Evolutionary conservation across 2,113 vertebrate species (phyloP).

Genomic region (Stomatorhinus ivindoensis): DNA sequence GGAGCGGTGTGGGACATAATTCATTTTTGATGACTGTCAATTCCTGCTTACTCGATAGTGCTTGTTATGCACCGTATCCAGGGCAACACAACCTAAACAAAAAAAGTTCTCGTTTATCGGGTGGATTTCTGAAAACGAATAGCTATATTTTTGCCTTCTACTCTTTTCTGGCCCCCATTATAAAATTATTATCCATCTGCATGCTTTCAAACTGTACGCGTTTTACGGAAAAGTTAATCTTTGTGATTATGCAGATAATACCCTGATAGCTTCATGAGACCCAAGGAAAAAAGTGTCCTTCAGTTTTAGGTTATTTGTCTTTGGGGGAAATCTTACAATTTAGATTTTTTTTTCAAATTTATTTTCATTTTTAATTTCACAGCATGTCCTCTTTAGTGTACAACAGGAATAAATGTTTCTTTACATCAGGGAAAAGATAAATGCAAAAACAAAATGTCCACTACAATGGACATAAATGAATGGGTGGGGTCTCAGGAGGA

Average conservation of each 20-base stretch:
- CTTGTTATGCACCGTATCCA: constrained; percentile 8
- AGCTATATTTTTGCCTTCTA: neutral
- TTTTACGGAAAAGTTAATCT: constrained; percentile 35
- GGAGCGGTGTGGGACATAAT: neutral
- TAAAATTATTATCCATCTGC: constrained; percentile 14
- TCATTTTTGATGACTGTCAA: constrained; percentile 3
- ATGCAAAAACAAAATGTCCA: too few species aligned
- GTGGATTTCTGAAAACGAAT: constrained; percentile 9
- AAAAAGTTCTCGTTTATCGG: constrained; percentile 15
- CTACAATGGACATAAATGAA: too few species aligned
- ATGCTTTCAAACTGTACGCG: neutral
- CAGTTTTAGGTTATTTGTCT: too few species aligned
- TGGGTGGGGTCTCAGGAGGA: too few species aligned
- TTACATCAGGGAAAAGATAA: too few species aligned
- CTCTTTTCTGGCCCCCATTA: neutral
- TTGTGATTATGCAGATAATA: constrained; percentile 20
- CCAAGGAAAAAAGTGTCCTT: too few species aligned
- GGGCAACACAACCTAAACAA: neutral
- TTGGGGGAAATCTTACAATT: too few species aligned
- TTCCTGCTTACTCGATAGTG: neutral
- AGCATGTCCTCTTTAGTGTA: too few species aligned
- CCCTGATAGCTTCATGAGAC: too few species aligned
- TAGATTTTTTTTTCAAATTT: too few species aligned
- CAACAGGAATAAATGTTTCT: too few species aligned
- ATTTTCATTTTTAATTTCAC: too few species aligned